Evolutionary conservation across 23 tunicate genomes (phyloP).

Genomic region (Botrylloides violaceus): DNA sequence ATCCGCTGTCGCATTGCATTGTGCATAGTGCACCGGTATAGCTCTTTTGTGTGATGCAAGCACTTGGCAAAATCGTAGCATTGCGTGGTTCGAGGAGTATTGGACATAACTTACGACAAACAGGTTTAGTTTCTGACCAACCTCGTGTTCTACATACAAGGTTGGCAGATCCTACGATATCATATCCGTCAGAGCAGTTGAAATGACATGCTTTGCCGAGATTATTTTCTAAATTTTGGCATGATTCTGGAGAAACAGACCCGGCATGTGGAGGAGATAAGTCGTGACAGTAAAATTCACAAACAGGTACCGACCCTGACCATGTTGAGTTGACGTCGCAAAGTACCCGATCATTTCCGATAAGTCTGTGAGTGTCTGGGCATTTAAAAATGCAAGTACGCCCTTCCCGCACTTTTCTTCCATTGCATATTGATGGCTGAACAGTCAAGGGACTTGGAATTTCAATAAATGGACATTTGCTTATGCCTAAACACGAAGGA

Average conservation of each 20-base stretch:
- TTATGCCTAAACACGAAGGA: slow-evolving; percentile 27
- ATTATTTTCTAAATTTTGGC: slow-evolving; percentile 4
- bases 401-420: slow-evolving; percentile 16
- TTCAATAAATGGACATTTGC: background rate
- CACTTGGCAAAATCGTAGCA: slow-evolving; percentile 1
- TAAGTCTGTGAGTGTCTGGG: background rate
- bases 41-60: slow-evolving; percentile 13
- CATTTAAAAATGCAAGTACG: slow-evolving; percentile 16
- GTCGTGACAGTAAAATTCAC: slow-evolving; percentile 10
- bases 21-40: slow-evolving; percentile 6
- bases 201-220: slow-evolving; percentile 10
- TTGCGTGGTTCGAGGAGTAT: background rate
- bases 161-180: slow-evolving; percentile 2
- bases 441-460: background rate
- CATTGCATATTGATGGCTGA: slow-evolving; percentile 10
- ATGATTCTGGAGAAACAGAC: slow-evolving; percentile 18
- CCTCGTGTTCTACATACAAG: slow-evolving; percentile 8
- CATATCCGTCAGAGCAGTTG: slow-evolving; percentile 1
- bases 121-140: slow-evolving; percentile 29
- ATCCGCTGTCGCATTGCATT: slow-evolving; percentile 8
- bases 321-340: slow-evolving; percentile 15
- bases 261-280: slow-evolving; percentile 28
- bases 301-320: slow-evolving; percentile 9
- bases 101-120: slow-evolving; percentile 17
- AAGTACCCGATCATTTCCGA: background rate